Evolutionary conservation across 2,888 invertebrate genomes (phyloP).

Genomic region (Habrosyne pyritoides): DNA sequence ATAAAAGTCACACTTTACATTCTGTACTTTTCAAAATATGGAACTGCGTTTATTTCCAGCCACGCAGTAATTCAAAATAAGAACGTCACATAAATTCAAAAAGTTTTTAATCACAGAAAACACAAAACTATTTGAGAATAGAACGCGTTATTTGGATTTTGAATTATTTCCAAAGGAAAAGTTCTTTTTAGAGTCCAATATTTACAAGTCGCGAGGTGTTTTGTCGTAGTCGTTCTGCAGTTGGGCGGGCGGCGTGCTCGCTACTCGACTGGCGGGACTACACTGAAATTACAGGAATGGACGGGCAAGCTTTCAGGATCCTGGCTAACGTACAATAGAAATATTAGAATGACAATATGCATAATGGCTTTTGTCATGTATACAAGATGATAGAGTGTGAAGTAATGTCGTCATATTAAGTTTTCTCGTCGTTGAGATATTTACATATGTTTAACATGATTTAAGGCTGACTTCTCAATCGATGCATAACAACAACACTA

Average conservation of each 20-base stretch:
- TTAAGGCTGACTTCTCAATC: too few relatives aligned
- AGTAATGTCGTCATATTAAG: neutral
- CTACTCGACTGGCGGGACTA: constrained; percentile 35
- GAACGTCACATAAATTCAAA: neutral
- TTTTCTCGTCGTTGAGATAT: neutral
- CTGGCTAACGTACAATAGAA: constrained; percentile 16
- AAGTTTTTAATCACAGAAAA: neutral
- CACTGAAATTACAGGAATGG: constrained; percentile 26
- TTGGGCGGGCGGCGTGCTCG: constrained; percentile 28
- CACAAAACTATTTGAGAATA: neutral
- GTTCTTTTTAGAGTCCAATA: neutral
- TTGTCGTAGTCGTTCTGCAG: neutral
- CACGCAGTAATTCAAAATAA: neutral
- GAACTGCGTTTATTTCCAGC: neutral
- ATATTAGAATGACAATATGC: constrained; percentile 14
- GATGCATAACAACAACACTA: too few relatives aligned
- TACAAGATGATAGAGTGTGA: neutral
- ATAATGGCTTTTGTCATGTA: neutral
- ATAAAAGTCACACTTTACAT: neutral
- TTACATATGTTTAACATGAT: too few relatives aligned
- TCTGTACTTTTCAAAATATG: neutral
- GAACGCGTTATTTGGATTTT: neutral
- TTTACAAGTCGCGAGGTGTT: constrained; percentile 11
- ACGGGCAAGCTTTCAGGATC: constrained; percentile 18
- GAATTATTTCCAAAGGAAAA: neutral